Base-by-base conservation (phyloP, 2,797 vertebrate species). In the Sphaeramia orbicularis region DNA sequence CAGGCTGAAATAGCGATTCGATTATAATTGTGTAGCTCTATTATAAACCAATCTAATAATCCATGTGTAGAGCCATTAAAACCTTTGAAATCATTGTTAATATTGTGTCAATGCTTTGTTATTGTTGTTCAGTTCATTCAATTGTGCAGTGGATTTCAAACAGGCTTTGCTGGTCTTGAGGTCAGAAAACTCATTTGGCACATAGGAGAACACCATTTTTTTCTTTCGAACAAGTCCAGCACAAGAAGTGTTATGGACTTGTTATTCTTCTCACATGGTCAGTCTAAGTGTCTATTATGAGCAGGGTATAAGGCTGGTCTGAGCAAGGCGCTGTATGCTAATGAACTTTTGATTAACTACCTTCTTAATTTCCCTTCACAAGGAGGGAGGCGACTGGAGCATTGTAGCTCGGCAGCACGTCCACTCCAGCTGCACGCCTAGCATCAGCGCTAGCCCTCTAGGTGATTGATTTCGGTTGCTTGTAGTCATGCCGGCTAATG, bases 261-360 rank as follows among this genome's bases (percentile, higher is more conserved):
- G 71, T 65, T 76, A 91, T 92, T 92, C 87, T 24, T 40, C 59
- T 74, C 89, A 89, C 82, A 72, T 59, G 54, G 36, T 27, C 48
- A 18, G 49, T 30, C 63, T 71, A 73, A 86, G 69, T 87, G 81
- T 84, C 83, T 79, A 88, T 90, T 85, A 86, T 81, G 78, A 86
- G 76, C 51, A 24, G 77, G 72, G 66, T 84, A 84, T 77, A 80
- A 71, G 69, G 81, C 42, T 57, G 70, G 81, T 77, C 66, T 50
- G 81, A 82, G 71, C 72, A 52, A 71, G 59, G 78, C 40, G 69
- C 58, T 51, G 81, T 92, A 93, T 93, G 91, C 81, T 92, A 94
- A 94, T 93, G 84, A 76, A 72, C 71, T 71, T 91, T 90, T 94
- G 91, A 94, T 94, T 89, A 94, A 94, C 90, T 91, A 87, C 89